Conservation (phyloP, 2,888 invertebrate species). For the Neoscelio sp. region DNA sequence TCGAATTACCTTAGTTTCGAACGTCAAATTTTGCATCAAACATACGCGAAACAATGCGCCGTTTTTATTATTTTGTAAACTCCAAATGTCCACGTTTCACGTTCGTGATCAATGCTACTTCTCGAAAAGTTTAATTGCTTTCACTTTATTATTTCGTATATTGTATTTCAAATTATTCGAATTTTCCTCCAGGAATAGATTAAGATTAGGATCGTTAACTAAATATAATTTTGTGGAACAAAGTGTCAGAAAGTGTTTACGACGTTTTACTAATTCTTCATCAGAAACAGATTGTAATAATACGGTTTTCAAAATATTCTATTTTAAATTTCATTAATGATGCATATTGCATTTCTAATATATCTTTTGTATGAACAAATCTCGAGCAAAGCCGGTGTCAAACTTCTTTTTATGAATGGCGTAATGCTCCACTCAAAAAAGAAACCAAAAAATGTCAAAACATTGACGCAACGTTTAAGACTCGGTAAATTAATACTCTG, state of each 20-base stretch:
- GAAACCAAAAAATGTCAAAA: constrained; percentile 42
- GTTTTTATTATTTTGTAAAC: constrained; percentile 22
- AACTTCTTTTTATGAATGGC: constrained; percentile 31
- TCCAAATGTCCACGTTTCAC: too few species aligned
- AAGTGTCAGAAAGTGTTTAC: neutral
- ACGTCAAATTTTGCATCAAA: constrained; percentile 17
- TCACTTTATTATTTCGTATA: too few species aligned
- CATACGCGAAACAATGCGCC: neutral
- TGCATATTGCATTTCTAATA: constrained; percentile 1
- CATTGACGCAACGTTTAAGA: constrained; percentile 42
- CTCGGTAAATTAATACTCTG: constrained; percentile 22
- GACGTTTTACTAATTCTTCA: neutral
- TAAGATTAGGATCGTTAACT: too few species aligned
- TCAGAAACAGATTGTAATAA: too few species aligned
- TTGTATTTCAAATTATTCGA: too few species aligned
- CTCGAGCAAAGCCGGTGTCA: neutral
- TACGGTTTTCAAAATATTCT: too few species aligned
- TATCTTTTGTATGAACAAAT: too few species aligned
- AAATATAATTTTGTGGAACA: neutral
- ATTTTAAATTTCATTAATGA: too few species aligned
- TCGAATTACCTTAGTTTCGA: constrained; percentile 17
- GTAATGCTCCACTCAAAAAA: constrained; percentile 16
- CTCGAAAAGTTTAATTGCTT: too few species aligned
- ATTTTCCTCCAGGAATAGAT: too few species aligned
- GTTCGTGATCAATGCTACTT: too few species aligned